Base-by-base conservation (phyloP, 53 echinoderm and acorn worm species). In the Arbacia lixula region DNA sequence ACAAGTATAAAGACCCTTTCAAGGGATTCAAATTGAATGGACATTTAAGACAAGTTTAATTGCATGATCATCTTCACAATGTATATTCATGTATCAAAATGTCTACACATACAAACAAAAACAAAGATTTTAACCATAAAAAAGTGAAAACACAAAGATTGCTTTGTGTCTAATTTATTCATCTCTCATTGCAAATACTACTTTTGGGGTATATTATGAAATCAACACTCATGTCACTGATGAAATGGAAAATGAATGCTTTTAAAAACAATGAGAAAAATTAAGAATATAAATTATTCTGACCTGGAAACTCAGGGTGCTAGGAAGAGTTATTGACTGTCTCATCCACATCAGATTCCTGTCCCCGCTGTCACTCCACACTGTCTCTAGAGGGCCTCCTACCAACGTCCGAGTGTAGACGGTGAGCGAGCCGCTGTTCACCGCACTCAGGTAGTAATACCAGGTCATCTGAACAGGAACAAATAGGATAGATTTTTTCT, bases 361-460 rank as follows among this genome's bases (percentile, higher is more conserved):
- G 27, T 79, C 84, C 21, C 43, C 68, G 9, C 26, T 9, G 16
- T 68, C 36, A 9, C 50, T 69, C 85, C 88, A 85, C 39, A 40
- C 6, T 31, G 64, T 3, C 14, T 76, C 63, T 56, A 93, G 60
- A 26, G 72, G 82, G 60, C 88, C 90, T 67, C 84, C 86, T 31
- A 90, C 66, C 11, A 51, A n/a, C 1, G 93, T 89, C 4, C 90
- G 77, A 0, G 87, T 93, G 85, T 90, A 89, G 16, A 93, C 56
- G 38, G 56, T 87, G 16, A 93, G 42, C 9, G 89, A 57, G 2
- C 90, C 90, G 2, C 78, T 64, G 11, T 79, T 73, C n/a, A 78
- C 64, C 12, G 85, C 90, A 32, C 51, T 24, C 93, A 87, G 87
- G 64, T 85, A 87, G 74, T 93, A 93, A 56, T 71, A 93, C 53